Evolutionary conservation across 1,140 invertebrate species (phyloP).

Genomic region (Brachionus angularis): DNA sequence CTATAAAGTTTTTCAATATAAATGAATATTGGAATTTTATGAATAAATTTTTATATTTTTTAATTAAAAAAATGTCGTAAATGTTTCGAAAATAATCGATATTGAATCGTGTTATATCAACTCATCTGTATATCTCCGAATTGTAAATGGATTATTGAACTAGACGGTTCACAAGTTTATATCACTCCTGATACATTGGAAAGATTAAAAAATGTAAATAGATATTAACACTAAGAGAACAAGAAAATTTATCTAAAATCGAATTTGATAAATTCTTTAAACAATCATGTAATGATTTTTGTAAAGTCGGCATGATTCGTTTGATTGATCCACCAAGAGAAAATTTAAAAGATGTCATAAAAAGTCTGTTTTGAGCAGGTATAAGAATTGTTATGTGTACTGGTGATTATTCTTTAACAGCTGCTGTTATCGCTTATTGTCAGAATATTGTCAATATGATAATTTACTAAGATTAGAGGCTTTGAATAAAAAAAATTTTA

Average conservation of each 20-base stretch:
- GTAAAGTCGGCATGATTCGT: constrained; percentile 25
- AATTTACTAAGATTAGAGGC: background rate
- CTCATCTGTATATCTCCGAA: background rate
- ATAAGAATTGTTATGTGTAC: constrained; percentile 27
- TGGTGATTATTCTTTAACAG: constrained; percentile 18
- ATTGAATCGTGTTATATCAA: constrained; percentile 29
- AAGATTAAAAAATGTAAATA: constrained; percentile 10
- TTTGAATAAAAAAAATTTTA: background rate
- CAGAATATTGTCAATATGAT: constrained; percentile 2
- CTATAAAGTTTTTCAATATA: constrained; percentile 81
- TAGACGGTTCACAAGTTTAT: background rate
- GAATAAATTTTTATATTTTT: no score
- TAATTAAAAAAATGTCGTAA: no score
- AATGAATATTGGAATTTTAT: no score
- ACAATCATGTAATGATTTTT: constrained; percentile 52
- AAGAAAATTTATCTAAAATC: background rate
- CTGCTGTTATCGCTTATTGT: background rate
- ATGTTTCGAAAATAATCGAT: constrained; percentile 1
- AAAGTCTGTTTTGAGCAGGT: background rate
- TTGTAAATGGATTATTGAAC: constrained; percentile 37
- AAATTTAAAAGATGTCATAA: background rate
- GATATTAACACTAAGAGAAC: background rate
- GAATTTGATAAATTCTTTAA: constrained; percentile 27
- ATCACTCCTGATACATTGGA: background rate
- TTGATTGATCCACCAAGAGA: constrained; percentile 29